Evolutionary conservation across 2,797 vertebrate genomes (phyloP).

Genomic region (Pelodytes ibericus): DNA sequence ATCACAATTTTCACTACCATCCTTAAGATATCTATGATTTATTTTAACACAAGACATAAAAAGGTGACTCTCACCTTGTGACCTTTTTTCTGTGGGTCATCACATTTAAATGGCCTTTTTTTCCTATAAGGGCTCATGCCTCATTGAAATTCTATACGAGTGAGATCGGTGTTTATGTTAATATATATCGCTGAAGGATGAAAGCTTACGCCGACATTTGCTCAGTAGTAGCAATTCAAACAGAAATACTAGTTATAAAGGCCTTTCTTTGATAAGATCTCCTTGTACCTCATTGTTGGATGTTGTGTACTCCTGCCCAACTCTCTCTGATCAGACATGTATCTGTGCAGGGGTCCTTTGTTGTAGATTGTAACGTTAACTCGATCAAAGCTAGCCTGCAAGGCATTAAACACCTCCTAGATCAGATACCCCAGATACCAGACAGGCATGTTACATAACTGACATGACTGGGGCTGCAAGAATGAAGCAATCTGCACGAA

Average conservation of each 20-base stretch:
- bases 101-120: not conserved
- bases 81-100: not conserved
- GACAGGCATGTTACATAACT: constrained; percentile 9
- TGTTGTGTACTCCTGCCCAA: constrained; percentile 67
- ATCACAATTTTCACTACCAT: too few species aligned
- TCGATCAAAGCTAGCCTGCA: constrained; percentile 72
- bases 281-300: constrained; percentile 76
- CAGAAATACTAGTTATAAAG: constrained; percentile 74
- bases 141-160: not conserved
- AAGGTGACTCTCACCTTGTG: too few species aligned
- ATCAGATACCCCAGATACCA: constrained; percentile 39
- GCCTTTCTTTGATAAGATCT: constrained; percentile 80
- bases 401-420: constrained; percentile 71
- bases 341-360: constrained; percentile 76
- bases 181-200: constrained; percentile 67
- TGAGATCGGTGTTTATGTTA: constrained; percentile 66
- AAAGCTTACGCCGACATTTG: constrained; percentile 77
- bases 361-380: constrained; percentile 74
- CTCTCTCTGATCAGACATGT: constrained; percentile 75
- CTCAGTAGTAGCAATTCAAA: constrained; percentile 79
- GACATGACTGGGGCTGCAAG: too few species aligned
- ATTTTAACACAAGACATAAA: too few species aligned
- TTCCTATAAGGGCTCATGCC: not conserved
- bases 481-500: not conserved
- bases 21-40: too few species aligned